Evolutionary conservation across 1,140 invertebrate species (phyloP).

Genomic region (Drosophila bocki): DNA sequence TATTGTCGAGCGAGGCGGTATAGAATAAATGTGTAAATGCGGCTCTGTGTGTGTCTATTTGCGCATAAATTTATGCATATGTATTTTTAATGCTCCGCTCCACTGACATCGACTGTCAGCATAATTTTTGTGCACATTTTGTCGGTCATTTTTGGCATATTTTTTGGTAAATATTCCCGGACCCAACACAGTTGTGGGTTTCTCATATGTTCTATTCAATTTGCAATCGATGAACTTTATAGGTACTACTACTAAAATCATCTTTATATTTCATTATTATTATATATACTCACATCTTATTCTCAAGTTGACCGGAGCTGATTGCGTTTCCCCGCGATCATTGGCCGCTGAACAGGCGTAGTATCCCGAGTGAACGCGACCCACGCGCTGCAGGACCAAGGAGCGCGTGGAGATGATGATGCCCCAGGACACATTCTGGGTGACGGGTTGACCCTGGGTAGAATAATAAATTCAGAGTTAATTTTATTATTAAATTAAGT

Average conservation of each 20-base stretch:
- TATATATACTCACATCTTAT: slow-evolving; percentile 91
- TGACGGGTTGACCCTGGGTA: slow-evolving; percentile 90
- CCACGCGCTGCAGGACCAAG: slow-evolving; percentile 93
- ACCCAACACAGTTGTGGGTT: neutral
- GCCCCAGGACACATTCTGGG: slow-evolving; percentile 93
- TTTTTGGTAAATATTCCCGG: slow-evolving; percentile 14
- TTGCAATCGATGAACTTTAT: slow-evolving; percentile 8
- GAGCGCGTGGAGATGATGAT: slow-evolving; percentile 95
- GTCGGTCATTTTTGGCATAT: slow-evolving; percentile 28
- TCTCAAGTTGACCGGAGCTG: slow-evolving; percentile 90
- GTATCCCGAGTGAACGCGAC: slow-evolving; percentile 91
- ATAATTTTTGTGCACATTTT: slow-evolving; percentile 72
- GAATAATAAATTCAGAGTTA: slow-evolving; percentile 12
- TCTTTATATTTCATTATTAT: neutral
- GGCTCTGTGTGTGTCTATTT: slow-evolving; percentile 57
- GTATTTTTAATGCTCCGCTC: slow-evolving; percentile 80
- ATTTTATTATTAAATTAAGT: neutral
- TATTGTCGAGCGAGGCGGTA: slow-evolving; percentile 13
- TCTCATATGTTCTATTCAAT: neutral
- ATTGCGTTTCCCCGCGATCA: slow-evolving; percentile 92
- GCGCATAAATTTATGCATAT: slow-evolving; percentile 78
- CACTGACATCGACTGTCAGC: slow-evolving; percentile 79
- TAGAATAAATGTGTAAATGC: slow-evolving; percentile 30
- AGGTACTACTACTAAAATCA: neutral
- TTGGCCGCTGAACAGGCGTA: slow-evolving; percentile 94